Evolutionary conservation across 2,888 invertebrate species (phyloP).

Genomic region (Drosophila fulvimacula): DNA sequence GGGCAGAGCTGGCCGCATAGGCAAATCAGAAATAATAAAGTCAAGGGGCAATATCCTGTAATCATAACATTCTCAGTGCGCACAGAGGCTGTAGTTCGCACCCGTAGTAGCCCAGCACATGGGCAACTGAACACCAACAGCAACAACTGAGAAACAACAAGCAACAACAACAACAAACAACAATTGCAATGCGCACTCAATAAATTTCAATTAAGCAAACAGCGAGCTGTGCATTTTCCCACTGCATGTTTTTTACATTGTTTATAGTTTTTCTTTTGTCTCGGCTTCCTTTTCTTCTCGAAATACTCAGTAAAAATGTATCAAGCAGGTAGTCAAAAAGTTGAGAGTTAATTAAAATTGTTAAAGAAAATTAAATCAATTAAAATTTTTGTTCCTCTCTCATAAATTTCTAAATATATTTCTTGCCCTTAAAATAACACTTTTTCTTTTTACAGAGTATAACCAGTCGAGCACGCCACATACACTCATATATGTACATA

Average conservation of each 20-base stretch:
- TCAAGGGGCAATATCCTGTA: constrained; percentile 71
- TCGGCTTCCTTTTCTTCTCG: constrained; percentile 14
- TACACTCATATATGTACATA: too few species aligned
- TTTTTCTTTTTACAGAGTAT: neutral
- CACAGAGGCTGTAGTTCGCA: constrained; percentile 30
- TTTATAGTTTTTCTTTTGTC: constrained; percentile 55
- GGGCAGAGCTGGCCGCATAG: constrained; percentile 2
- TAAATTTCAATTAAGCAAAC: constrained; percentile 76
- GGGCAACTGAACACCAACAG: constrained; percentile 14
- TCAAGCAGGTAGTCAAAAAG: neutral
- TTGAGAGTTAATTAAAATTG: neutral
- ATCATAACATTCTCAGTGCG: constrained; percentile 50
- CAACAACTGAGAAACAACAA: constrained; percentile 21
- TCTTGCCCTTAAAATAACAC: too few species aligned
- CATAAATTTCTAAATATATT: neutral
- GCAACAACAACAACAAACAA: constrained; percentile 28
- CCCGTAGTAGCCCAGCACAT: neutral
- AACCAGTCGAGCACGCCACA: constrained; percentile 2
- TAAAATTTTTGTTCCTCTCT: neutral
- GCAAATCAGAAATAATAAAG: constrained; percentile 67
- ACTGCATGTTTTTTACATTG: constrained; percentile 41
- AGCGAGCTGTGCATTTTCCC: constrained; percentile 39
- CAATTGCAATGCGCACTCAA: constrained; percentile 65
- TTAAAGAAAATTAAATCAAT: neutral
- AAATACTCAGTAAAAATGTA: constrained; percentile 13